Conservation (phyloP, 2,888 invertebrate genomes). For the Aphodius granarius region DNA sequence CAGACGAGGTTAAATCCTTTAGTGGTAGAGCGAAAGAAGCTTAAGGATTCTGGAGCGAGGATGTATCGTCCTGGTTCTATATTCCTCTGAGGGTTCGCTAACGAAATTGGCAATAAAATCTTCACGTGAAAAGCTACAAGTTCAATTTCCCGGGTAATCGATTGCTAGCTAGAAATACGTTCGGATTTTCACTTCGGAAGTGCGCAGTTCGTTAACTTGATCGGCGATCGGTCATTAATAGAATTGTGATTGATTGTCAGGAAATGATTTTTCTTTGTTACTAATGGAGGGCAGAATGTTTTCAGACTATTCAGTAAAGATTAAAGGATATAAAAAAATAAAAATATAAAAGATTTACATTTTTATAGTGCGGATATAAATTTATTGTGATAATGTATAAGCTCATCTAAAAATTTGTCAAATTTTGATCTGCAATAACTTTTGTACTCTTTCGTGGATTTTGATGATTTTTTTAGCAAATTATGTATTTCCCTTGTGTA, state of each 20-base stretch:
- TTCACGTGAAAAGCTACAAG: background rate
- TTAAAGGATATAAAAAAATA: too few species aligned
- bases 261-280: too few species aligned
- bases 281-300: too few species aligned
- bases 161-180: background rate
- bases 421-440: too few species aligned
- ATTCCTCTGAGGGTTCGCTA: background rate
- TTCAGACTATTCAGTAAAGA: too few species aligned
- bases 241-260: background rate
- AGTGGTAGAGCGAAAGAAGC: background rate
- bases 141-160: background rate
- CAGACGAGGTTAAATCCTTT: background rate
- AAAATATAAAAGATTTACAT: too few species aligned
- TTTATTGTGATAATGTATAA: too few species aligned
- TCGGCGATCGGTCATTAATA: background rate
- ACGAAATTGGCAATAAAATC: background rate
- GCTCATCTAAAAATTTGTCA: too few species aligned
- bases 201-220: background rate
- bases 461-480: too few species aligned
- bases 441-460: too few species aligned
- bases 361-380: too few species aligned
- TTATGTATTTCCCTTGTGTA: too few species aligned
- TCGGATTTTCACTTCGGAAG: background rate
- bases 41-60: background rate
- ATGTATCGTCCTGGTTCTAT: background rate